Evolutionary conservation across 1,140 invertebrate genomes (phyloP), one percentile per base, ranked within the genome.

Genomic region (Palaemon carinicauda): DNA sequence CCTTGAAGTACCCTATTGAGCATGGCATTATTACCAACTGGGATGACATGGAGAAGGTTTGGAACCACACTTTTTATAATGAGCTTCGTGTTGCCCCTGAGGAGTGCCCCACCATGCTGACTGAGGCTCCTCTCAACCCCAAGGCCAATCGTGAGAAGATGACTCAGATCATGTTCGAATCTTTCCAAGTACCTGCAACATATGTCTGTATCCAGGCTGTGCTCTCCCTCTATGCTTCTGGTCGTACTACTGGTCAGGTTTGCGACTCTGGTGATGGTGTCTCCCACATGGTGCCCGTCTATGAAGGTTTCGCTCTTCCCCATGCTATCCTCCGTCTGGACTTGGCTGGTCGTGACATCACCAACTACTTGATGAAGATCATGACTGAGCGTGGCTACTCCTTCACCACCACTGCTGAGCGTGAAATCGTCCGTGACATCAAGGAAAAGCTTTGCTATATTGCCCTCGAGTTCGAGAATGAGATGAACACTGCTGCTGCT

Each of bases 41-140:
- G 97, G 97, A 98, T 91, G 97, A 98, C 92, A 98, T 98, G 97
- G 97, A 98, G 93, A 98, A 98, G 92, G 96, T 98, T 92, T 98
- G 97, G 97, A 97, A 98, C 92, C 96, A 98, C 92, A 96, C 96
- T 89, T 98, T 97, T 93, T 97, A 97, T 94, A 98, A 97, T 92
- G 97, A 98, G 92, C 93, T 98, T 87, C 94, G 97, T 92, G 96
- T 98, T 88, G 97, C 97, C 82, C 97, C 97, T 29, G 97, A 98
- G 92, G 96, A 98, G 91, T 96, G 97, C 92, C 96, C 97, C 80
- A 96, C 98, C 65, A 94, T 98, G 88, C 93, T 98, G 86, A 98
- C 96, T 31, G 97, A 98, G 92, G 96, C 97, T 86, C 97, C 97
- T 80, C 94, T 98, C 89, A 98, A 98, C 92, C 96, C 96, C 84